Evolutionary conservation across 2,113 vertebrate genomes (phyloP).

Genomic region (Nansenia antarctica): DNA sequence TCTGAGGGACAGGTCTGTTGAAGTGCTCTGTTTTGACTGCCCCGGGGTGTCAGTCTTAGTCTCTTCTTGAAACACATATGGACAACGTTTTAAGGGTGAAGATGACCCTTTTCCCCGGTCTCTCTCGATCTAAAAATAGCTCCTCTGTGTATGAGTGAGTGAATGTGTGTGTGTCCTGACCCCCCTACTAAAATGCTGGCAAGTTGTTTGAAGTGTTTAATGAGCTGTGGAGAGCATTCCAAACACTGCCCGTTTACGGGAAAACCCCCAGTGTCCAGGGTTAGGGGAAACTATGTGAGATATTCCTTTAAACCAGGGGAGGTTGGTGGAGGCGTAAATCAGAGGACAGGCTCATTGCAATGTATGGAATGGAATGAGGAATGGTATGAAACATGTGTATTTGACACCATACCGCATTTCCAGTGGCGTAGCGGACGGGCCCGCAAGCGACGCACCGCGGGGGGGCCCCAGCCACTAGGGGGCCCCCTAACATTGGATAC

Average conservation of each 20-base stretch:
- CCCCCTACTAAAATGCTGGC: slow-evolving; percentile 6
- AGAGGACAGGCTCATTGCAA: no score
- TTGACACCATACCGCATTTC: no score
- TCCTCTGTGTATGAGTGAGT: slow-evolving; percentile 12
- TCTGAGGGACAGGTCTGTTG: slow-evolving; percentile 38
- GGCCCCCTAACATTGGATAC: no score
- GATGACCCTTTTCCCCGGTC: slow-evolving; percentile 30
- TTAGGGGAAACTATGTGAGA: slow-evolving; percentile 34
- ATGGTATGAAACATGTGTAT: no score
- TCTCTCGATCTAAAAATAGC: slow-evolving; percentile 62
- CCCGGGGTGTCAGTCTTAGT: slow-evolving; percentile 17
- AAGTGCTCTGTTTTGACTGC: slow-evolving; percentile 34
- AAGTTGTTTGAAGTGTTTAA: slow-evolving; percentile 49
- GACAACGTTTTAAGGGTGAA: not conserved
- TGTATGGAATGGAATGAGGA: no score
- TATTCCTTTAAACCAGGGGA: slow-evolving; percentile 30
- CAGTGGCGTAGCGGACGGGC: no score
- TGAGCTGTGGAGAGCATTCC: slow-evolving; percentile 39
- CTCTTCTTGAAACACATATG: slow-evolving; percentile 53
- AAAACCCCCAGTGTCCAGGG: slow-evolving; percentile 20
- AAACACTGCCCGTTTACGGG: slow-evolving; percentile 30
- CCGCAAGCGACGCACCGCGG: no score
- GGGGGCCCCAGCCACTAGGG: no score
- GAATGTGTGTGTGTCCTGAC: slow-evolving; percentile 27
- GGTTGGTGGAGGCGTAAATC: no score